These are phyloP conservation scores for Aphelocoma coerulescens DNA, from an alignment of 2,113 vertebrate species.

Conservation along the genomic window DNA sequence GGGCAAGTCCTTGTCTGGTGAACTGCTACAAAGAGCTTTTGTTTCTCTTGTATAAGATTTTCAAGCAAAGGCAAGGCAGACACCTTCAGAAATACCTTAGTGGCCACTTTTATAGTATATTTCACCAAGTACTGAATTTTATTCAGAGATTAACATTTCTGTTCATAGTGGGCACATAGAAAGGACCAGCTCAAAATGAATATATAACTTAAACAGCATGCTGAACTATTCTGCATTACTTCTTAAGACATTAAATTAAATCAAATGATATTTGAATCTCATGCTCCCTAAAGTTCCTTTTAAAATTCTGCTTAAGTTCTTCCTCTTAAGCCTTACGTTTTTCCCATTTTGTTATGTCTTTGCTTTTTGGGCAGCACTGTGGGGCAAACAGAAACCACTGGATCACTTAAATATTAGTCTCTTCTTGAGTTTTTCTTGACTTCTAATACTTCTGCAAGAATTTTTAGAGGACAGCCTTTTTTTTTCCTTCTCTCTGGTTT, in stretches of 20 bases:
- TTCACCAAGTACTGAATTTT: background rate
- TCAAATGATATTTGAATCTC: background rate
- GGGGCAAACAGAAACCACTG: background rate
- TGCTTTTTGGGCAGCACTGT: background rate
- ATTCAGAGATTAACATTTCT: background rate
- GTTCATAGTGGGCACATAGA: background rate
- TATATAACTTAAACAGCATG: background rate
- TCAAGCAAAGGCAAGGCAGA: background rate
- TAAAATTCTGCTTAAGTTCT: background rate
- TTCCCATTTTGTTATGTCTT: background rate
- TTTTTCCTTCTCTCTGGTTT: rapidly evolving
- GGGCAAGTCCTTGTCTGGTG: background rate
- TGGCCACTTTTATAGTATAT: background rate
- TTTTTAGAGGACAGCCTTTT: background rate
- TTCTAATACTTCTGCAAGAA: background rate
- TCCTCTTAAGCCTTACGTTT: background rate
- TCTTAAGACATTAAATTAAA: background rate
- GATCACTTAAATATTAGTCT: background rate
- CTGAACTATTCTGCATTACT: background rate
- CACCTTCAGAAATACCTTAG: background rate
- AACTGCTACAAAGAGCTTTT: background rate
- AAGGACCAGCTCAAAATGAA: background rate
- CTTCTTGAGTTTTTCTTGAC: background rate
- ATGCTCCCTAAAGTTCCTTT: background rate
- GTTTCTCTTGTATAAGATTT: background rate